phyloP scores from a whole-genome alignment of 2,113 vertebrate genomes.

The Bufo bufo region DNA sequence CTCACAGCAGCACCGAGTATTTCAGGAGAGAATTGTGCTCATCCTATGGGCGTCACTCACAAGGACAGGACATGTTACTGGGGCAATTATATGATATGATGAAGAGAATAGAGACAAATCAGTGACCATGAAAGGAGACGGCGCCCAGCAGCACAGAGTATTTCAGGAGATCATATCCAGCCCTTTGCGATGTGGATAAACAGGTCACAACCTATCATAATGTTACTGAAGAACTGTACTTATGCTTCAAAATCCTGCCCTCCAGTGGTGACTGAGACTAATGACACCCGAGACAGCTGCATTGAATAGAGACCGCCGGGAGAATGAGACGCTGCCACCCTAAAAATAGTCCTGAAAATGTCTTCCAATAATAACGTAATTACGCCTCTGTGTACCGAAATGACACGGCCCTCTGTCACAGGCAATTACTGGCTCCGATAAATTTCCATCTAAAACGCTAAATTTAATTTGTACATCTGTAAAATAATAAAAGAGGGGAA shows the following conservation, averaged over 20 bases:
- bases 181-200: background rate
- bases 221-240: background rate
- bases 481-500: constrained; percentile 4
- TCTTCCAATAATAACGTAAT: constrained; percentile 30
- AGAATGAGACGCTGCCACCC: background rate
- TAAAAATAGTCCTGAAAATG: background rate
- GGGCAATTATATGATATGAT: no score
- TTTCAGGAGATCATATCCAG: background rate
- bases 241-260: background rate
- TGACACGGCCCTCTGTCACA: background rate
- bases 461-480: constrained; percentile 48
- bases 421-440: background rate
- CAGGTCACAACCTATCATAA: no score
- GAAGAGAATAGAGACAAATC: no score
- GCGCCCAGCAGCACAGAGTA: background rate
- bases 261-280: background rate
- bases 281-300: background rate
- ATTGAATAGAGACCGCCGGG: background rate
- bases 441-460: constrained; percentile 46
- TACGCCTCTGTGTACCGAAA: background rate
- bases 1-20: no score
- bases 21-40: no score
- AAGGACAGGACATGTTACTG: no score
- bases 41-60: no score
- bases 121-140: no score